These are phyloP conservation scores for Radopholus similis DNA, from an alignment of 1,140 invertebrate species.

Conservation along the genomic window DNA sequence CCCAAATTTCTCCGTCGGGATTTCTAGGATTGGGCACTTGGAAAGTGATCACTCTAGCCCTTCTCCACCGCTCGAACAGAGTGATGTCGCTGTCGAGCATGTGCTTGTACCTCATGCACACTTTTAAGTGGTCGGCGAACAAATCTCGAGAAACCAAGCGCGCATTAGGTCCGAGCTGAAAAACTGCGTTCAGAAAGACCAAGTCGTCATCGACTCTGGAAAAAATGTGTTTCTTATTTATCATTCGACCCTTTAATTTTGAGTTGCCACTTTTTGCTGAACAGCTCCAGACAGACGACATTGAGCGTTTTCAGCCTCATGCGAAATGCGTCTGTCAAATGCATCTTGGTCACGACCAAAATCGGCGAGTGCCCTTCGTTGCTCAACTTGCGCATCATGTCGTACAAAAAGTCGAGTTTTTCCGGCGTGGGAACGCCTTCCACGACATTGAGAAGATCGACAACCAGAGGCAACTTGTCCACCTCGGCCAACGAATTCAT, in stretches of 20 bases:
- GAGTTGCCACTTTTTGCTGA: neutral
- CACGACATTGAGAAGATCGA: constrained; percentile 12
- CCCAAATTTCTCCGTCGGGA: neutral
- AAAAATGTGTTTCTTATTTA: neutral
- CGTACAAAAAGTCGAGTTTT: neutral
- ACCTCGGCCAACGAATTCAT: neutral
- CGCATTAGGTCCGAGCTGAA: constrained; percentile 2
- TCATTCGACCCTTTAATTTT: neutral
- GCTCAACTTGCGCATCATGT: neutral
- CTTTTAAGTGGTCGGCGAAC: neutral
- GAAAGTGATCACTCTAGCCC: neutral
- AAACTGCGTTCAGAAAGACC: neutral
- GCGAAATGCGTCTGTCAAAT: neutral
- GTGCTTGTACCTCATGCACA: too few species aligned
- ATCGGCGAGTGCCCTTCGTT: neutral
- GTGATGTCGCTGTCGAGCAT: too few species aligned
- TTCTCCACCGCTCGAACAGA: constrained; percentile 2
- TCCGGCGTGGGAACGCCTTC: neutral
- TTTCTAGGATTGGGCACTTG: neutral
- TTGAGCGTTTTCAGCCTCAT: neutral
- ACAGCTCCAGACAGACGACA: constrained; percentile 1
- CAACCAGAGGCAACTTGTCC: neutral
- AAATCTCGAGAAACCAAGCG: constrained; percentile 1
- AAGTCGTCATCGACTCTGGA: neutral
- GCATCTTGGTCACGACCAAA: constrained; percentile 3